Evolutionary conservation across 2,888 invertebrate genomes (phyloP).

Genomic region (Cheilosia vulpina): DNA sequence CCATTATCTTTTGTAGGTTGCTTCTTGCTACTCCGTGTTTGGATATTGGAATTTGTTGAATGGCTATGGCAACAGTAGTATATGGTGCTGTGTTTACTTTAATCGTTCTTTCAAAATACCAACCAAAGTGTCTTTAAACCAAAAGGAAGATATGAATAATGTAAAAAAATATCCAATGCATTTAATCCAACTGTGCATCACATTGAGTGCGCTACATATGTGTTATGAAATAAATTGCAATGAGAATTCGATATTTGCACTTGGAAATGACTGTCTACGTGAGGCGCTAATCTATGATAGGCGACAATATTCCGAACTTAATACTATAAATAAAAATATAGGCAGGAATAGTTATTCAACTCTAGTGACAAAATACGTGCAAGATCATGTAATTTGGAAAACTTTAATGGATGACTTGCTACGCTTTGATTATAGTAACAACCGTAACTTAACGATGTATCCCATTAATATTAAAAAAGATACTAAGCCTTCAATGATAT

Average conservation of each 20-base stretch:
- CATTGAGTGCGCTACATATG: slow-evolving; percentile 31
- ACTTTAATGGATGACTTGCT: slow-evolving; percentile 33
- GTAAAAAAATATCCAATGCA: neutral
- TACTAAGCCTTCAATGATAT: neutral
- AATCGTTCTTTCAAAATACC: too few species aligned
- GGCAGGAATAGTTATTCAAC: neutral
- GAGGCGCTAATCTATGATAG: too few species aligned
- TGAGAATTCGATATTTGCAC: neutral
- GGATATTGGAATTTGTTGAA: too few species aligned
- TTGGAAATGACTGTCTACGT: neutral
- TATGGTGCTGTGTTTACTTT: too few species aligned
- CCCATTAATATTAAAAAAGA: slow-evolving; percentile 38
- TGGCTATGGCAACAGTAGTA: too few species aligned
- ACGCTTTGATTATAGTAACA: slow-evolving; percentile 25
- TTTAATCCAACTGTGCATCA: slow-evolving; percentile 4
- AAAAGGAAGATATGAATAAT: neutral
- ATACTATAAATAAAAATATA: neutral
- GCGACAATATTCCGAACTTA: neutral
- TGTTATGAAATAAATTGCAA: slow-evolving; percentile 32
- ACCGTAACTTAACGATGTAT: slow-evolving; percentile 38
- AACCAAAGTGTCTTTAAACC: neutral
- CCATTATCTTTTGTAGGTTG: too few species aligned
- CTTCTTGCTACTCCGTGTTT: too few species aligned
- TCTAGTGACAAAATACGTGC: slow-evolving; percentile 13
- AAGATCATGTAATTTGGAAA: slow-evolving; percentile 25